Evolutionary conservation across 2,113 vertebrate species (phyloP).

Genomic region (Cyrtonyx montezumae): DNA sequence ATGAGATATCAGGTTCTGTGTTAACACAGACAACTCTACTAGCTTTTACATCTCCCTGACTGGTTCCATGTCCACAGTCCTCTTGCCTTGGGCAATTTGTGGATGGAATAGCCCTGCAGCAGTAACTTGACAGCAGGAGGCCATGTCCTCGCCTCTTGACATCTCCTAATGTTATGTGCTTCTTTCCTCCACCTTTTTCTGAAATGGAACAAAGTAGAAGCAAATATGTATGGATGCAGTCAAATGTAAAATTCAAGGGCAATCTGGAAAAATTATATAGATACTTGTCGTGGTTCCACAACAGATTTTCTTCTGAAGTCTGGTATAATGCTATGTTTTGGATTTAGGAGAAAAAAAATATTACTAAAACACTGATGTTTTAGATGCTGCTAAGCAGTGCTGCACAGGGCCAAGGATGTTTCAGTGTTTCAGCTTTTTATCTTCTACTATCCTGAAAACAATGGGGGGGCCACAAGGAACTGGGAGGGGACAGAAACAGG

Average conservation of each 20-base stretch:
- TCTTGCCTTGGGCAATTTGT: neutral
- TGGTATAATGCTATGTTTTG: neutral
- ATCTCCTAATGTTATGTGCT: neutral
- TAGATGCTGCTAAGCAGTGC: neutral
- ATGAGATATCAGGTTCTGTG: neutral
- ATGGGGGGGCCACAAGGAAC: neutral
- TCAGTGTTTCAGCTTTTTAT: neutral
- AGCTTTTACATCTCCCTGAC: neutral
- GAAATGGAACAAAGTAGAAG: neutral
- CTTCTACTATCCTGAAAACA: neutral
- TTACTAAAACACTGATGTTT: neutral
- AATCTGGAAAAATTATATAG: neutral
- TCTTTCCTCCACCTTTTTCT: neutral
- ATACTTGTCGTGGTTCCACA: neutral
- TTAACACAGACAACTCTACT: neutral
- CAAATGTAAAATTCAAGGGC: neutral
- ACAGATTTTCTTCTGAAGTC: neutral
- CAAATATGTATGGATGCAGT: fast-evolving
- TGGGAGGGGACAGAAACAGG: neutral
- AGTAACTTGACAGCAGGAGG: neutral
- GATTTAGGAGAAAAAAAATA: neutral
- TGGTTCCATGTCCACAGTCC: neutral
- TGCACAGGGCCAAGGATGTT: neutral
- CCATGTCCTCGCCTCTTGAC: neutral
- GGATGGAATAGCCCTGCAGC: neutral